phyloP scores from a whole-genome alignment of 2,888 invertebrate species.

The Conus canariensis region DNA sequence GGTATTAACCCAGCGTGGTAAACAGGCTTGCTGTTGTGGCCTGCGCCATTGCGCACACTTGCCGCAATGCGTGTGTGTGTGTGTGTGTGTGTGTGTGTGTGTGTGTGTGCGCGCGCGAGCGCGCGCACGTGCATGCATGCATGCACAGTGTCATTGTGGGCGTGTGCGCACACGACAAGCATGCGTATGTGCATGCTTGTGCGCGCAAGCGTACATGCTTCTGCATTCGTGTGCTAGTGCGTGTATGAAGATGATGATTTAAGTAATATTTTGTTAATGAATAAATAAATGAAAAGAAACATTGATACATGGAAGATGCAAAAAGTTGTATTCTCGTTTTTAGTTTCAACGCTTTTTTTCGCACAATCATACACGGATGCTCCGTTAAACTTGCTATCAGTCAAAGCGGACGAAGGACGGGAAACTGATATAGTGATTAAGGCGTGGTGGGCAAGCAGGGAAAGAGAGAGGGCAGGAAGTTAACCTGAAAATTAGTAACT shows the following conservation, averaged over 20 bases:
- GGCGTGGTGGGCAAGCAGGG: too few species aligned
- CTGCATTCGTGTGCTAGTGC: not conserved
- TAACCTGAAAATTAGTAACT: too few species aligned
- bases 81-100: conserved; percentile 7
- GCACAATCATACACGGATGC: not conserved
- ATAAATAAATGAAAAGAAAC: too few species aligned
- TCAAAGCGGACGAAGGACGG: too few species aligned
- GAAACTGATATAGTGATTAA: too few species aligned
- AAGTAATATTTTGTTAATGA: not conserved
- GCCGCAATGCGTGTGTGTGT: not conserved
- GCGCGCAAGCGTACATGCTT: not conserved
- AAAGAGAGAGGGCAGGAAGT: too few species aligned
- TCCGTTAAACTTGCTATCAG: not conserved
- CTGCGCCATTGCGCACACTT: not conserved
- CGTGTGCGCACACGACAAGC: not conserved
- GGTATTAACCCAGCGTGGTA: not conserved
- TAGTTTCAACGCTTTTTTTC: not conserved
- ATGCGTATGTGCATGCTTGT: not conserved
- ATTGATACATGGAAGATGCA: not conserved
- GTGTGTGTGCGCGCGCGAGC: not conserved
- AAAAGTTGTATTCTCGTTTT: not conserved
- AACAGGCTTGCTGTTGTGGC: not conserved
- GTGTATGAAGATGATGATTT: not conserved
- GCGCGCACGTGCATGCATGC: not conserved
- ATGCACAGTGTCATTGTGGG: not conserved